phyloP scores from a whole-genome alignment of 2,888 invertebrate species.

The Latrodectus elegans region DNA sequence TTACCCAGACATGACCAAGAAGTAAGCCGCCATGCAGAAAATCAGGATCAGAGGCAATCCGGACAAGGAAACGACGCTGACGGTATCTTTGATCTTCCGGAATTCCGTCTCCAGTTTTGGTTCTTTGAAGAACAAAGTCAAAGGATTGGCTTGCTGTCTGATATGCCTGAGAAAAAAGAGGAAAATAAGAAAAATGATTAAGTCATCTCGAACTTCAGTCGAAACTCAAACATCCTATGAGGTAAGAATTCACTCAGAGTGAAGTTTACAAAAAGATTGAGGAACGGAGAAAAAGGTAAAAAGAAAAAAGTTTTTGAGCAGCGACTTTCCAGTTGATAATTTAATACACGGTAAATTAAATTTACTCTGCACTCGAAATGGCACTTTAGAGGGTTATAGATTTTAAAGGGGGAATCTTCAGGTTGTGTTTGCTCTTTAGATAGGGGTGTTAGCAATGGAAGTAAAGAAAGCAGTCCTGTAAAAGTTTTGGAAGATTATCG shows the following conservation, averaged over 20 bases:
- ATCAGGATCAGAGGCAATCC: constrained; percentile 74
- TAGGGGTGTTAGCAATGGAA: too few species aligned
- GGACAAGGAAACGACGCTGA: constrained; percentile 73
- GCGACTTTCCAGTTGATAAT: background rate
- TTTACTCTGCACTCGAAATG: background rate
- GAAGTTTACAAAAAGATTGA: background rate
- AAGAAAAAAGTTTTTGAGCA: background rate
- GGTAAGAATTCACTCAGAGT: too few species aligned
- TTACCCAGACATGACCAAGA: constrained; percentile 73
- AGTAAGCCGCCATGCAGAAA: constrained; percentile 73
- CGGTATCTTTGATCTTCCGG: constrained; percentile 75
- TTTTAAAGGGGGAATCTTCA: too few species aligned
- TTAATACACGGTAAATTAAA: background rate
- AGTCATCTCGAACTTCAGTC: background rate
- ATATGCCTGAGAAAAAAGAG: constrained; percentile 28
- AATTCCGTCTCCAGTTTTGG: constrained; percentile 82
- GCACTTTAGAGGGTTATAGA: too few species aligned
- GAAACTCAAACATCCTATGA: background rate
- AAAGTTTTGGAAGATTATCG: too few species aligned
- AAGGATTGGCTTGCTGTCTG: constrained; percentile 79
- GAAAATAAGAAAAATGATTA: background rate
- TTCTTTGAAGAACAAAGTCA: constrained; percentile 82
- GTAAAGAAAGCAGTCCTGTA: too few species aligned
- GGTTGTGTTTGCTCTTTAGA: too few species aligned
- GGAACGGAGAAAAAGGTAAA: background rate